Evolutionary conservation across 1,140 invertebrate species (phyloP), one percentile per base, ranked within the genome.

Genomic region (Lasaia peninsularis): DNA sequence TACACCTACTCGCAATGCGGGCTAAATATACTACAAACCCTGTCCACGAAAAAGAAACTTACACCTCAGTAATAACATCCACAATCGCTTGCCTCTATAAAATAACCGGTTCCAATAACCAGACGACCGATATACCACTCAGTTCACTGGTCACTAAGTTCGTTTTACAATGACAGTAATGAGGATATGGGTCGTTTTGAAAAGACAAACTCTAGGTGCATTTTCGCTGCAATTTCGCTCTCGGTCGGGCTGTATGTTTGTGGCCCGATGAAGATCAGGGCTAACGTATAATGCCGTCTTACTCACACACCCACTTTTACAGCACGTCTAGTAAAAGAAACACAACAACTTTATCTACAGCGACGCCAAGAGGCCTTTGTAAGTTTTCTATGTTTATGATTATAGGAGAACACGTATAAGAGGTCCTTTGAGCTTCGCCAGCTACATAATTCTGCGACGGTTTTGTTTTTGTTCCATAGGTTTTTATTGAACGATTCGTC

Each of bases 171-270:
- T 31, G 59, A 33, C 52, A 37, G 34, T 50, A 14, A 21, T 28
- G 34, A 68, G 69, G 69, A 78, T 67, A 67, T 73, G 82, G 73
- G 82, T 73, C 81, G 71, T 88, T 88, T 82, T 63, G 66, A 58
- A 74, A 61, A 58, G 71, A 52, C 67, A n/a, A n/a, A 57, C 73
- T 67, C 85, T 86, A 88, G 82, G 80, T 88, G 85, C 83, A 88
- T 88, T 88, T 82, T 85, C 80, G 81, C 73, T 88, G 85, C 85
- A 88, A 86, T 88, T 88, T 88, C 85, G 81, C 85, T 88, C 85
- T 88, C 85, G 80, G 81, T 85, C 80, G 83, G 81, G 81, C 79
- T 86, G 73, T 88, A 78, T 88, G 85, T 88, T 86, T 88, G 83
- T 88, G 85, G 81, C 79, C 81, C 80, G 85, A 75, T 88, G 85